phyloP scores from a whole-genome alignment of 2,888 invertebrate genomes.

The Lysandra coridon region DNA sequence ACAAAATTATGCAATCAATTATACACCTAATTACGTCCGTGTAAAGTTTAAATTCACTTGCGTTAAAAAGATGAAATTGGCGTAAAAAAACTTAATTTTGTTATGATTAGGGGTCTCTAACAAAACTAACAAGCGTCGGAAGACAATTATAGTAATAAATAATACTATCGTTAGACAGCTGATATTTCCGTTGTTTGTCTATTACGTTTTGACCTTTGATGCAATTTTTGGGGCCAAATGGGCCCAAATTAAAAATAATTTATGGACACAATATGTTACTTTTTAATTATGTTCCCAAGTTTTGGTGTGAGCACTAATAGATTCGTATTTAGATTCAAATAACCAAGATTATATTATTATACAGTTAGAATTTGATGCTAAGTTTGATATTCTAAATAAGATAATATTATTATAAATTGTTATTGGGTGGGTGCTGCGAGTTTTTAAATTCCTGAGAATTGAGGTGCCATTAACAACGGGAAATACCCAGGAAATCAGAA shows the following conservation, averaged over 20 bases:
- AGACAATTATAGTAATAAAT: conserved; percentile 74
- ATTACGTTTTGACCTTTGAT: conserved; percentile 58
- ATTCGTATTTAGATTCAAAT: neutral
- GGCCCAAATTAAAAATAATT: conserved; percentile 31
- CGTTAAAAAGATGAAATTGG: conserved; percentile 53
- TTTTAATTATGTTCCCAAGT: conserved; percentile 30
- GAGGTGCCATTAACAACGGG: neutral
- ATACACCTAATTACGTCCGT: conserved; percentile 8
- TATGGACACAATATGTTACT: conserved; percentile 30
- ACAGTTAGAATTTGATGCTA: neutral
- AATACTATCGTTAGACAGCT: conserved; percentile 74
- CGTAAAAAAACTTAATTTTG: conserved; percentile 78
- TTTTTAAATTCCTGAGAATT: neutral
- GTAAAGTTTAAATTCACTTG: conserved; percentile 13
- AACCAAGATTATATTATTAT: neutral
- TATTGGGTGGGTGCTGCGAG: neutral
- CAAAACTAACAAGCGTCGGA: conserved; percentile 74
- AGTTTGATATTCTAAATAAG: neutral
- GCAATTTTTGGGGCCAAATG: conserved; percentile 33
- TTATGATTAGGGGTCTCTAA: conserved; percentile 75
- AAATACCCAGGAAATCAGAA: neutral
- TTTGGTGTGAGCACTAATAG: neutral
- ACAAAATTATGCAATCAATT: conserved; percentile 22
- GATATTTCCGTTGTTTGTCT: conserved; percentile 64
- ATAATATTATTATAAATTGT: neutral